Evolutionary conservation across 2,888 invertebrate species (phyloP).

Genomic region (Anagyrus pseudococci): DNA sequence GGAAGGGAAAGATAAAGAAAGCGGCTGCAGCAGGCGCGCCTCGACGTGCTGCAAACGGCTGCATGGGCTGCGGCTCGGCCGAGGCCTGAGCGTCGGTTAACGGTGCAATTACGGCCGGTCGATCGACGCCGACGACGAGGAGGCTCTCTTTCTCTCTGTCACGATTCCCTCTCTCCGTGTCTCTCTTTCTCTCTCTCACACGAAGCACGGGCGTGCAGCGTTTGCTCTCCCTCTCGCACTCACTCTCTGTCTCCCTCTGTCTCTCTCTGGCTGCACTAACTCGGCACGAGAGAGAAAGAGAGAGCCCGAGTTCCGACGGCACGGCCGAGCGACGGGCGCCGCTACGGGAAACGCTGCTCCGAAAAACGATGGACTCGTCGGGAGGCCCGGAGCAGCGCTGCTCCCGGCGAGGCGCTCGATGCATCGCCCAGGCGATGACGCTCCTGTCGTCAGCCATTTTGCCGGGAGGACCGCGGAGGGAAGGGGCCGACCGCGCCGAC

Average conservation of each 20-base stretch:
- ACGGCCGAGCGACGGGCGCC: slow-evolving; percentile 3
- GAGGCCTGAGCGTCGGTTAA: slow-evolving; percentile 36
- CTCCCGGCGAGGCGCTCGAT: too few species aligned
- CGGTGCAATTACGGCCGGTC: slow-evolving; percentile 42
- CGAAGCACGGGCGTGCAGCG: slow-evolving; percentile 35
- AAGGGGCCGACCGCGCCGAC: neutral
- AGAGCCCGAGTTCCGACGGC: neutral
- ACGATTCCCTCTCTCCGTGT: slow-evolving; percentile 24
- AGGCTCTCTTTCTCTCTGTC: slow-evolving; percentile 21
- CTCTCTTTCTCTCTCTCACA: slow-evolving; percentile 26
- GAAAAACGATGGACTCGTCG: neutral
- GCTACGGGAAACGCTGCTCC: too few species aligned
- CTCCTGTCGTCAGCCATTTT: slow-evolving; percentile 32
- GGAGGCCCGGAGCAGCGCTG: neutral
- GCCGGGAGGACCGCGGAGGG: slow-evolving; percentile 1
- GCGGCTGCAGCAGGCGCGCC: slow-evolving; percentile 23
- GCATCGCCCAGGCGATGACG: neutral
- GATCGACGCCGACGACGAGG: slow-evolving; percentile 27
- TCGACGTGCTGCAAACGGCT: slow-evolving; percentile 28
- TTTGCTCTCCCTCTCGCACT: slow-evolving; percentile 37
- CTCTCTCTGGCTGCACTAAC: neutral
- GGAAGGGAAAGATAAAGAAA: slow-evolving; percentile 11
- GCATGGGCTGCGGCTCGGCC: neutral
- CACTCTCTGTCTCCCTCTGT: neutral
- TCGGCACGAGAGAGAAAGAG: neutral